A percentile compares a stretch with the other conserved stretches of the same genome.
These are phyloP conservation scores for Heterocephalus glaber DNA, from an alignment of 2,113 vertebrate genomes.

Conservation along the genomic window DNA sequence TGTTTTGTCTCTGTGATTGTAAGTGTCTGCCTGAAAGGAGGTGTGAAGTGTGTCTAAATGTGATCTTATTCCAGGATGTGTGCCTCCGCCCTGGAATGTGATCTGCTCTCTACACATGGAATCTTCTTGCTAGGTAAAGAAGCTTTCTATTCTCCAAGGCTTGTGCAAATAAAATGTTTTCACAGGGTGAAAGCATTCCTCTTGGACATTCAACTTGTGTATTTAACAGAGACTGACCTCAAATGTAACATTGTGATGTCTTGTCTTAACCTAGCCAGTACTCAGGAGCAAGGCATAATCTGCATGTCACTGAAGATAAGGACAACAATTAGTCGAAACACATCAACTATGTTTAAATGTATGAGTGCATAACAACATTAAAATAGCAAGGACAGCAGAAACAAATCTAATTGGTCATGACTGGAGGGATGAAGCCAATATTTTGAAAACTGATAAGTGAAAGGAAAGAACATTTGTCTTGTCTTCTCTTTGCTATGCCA, in stretches of 20 bases:
- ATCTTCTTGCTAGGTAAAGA: neutral
- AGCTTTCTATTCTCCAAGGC: neutral
- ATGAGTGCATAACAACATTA: neutral
- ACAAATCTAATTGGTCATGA: neutral
- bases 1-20: neutral
- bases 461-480: neutral
- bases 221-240: neutral
- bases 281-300: neutral
- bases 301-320: neutral
- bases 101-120: neutral
- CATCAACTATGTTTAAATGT: neutral
- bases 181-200: neutral
- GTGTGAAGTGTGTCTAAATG: neutral
- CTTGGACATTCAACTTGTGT: neutral
- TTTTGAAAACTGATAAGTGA: constrained; percentile 19
- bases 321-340: neutral
- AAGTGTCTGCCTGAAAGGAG: neutral
- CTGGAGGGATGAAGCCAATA: neutral
- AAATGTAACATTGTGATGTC: neutral
- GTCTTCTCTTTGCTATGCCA: neutral
- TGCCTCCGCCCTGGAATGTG: neutral
- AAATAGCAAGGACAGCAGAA: neutral
- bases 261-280: neutral
- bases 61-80: neutral
- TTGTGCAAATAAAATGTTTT: constrained; percentile 17